phyloP scores from a whole-genome alignment of 2,888 invertebrate genomes.

The Furcula furcula region DNA sequence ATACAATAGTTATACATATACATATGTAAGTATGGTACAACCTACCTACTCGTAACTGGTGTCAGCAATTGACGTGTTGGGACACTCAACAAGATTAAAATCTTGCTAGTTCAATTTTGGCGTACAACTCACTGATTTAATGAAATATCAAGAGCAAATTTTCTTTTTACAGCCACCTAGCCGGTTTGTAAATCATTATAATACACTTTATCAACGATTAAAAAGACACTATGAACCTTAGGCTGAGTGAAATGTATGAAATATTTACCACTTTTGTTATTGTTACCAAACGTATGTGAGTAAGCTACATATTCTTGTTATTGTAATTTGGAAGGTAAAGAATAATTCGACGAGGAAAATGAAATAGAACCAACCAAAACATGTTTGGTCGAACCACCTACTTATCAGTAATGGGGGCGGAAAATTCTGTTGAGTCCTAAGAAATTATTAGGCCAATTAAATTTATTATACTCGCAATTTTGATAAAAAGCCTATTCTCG shows the following conservation, averaged over 20 bases:
- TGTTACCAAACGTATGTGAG: too few relatives aligned
- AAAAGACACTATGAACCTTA: neutral
- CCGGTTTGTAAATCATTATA: too few relatives aligned
- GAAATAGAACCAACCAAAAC: neutral
- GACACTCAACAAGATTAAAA: conserved; percentile 38
- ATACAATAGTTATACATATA: too few relatives aligned
- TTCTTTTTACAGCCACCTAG: too few relatives aligned
- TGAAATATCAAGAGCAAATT: conserved; percentile 27
- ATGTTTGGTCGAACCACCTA: neutral
- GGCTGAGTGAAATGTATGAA: too few relatives aligned
- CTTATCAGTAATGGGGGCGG: neutral
- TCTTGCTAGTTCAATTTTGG: conserved; percentile 48
- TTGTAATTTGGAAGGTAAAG: neutral
- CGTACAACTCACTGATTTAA: conserved; percentile 35
- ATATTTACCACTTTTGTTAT: too few relatives aligned
- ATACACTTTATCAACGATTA: conserved; percentile 3
- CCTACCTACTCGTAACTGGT: neutral
- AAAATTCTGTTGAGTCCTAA: neutral
- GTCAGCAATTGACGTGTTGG: conserved; percentile 1
- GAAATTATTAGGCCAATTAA: neutral
- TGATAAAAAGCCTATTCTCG: neutral
- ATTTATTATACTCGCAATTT: neutral
- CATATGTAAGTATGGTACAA: neutral
- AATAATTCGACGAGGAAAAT: neutral
- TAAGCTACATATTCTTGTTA: too few relatives aligned